Conservation (phyloP, 2,797 vertebrate genomes). For the Dendrocincla fuliginosa region DNA sequence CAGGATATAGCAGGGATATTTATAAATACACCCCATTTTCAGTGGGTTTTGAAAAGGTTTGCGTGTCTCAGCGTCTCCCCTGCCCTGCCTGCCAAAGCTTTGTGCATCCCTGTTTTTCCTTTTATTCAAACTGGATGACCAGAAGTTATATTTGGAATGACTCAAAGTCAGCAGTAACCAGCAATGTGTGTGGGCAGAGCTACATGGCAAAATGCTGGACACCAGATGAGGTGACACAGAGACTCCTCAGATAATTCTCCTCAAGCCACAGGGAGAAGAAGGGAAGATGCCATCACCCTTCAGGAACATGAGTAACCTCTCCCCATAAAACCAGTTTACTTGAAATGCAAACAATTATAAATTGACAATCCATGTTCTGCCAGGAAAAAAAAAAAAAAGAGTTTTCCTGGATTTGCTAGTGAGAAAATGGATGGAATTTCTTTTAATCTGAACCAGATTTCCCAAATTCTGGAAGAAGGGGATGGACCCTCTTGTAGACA, state of each 20-base stretch:
- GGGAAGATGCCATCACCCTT: not conserved
- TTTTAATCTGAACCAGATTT: constrained; percentile 33
- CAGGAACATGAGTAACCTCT: not conserved
- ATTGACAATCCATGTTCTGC: not conserved
- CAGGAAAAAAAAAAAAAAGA: not conserved
- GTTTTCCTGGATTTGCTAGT: not conserved
- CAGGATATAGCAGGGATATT: not conserved
- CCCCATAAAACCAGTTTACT: not conserved
- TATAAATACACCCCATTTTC: not conserved
- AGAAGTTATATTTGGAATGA: not conserved
- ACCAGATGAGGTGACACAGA: not conserved
- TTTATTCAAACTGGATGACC: not conserved
- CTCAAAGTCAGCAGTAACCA: not conserved
- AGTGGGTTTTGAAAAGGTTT: not conserved
- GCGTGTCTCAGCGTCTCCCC: not conserved
- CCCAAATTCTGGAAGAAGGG: not conserved
- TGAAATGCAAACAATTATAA: not conserved
- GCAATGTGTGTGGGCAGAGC: not conserved
- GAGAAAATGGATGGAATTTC: not conserved
- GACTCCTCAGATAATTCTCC: not conserved
- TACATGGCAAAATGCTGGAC: not conserved
- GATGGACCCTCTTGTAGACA: not conserved
- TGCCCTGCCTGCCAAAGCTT: not conserved
- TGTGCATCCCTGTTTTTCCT: not conserved
- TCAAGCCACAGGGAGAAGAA: not conserved